A percentile compares a stretch with the other conserved stretches of the same genome.
These are phyloP conservation scores for Chaitophorus viminalis DNA, from an alignment of 2,888 invertebrate species.

Conservation along the genomic window DNA sequence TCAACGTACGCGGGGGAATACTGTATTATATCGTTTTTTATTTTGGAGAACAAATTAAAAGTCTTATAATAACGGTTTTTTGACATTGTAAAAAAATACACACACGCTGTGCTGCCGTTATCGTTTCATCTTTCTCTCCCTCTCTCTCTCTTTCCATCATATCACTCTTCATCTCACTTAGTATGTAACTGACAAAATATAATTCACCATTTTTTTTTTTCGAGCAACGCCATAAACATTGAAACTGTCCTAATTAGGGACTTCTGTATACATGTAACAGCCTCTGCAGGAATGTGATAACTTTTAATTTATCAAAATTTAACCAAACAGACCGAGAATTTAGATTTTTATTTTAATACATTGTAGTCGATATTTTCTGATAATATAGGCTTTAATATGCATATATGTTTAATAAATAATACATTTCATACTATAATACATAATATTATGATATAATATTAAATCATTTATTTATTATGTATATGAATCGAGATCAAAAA, in stretches of 20 bases:
- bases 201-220: conserved; percentile 39
- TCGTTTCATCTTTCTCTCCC: conserved; percentile 1
- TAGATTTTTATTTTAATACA: conserved; percentile 21
- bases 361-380: background rate
- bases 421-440: background rate
- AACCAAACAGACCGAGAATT: background rate
- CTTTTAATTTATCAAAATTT: background rate
- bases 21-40: background rate
- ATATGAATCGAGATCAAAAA: background rate
- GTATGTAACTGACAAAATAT: conserved; percentile 15
- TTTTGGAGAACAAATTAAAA: conserved; percentile 42
- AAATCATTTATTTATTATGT: too few relatives aligned
- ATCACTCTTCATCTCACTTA: background rate
- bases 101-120: background rate
- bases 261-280: background rate
- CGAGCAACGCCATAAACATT: conserved; percentile 4
- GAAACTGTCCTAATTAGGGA: conserved; percentile 11
- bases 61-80: conserved; percentile 36
- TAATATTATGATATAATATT: too few relatives aligned
- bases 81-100: conserved; percentile 15
- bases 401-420: background rate
- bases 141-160: background rate
- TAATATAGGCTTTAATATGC: background rate
- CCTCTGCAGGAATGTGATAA: conserved; percentile 30
- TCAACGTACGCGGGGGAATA: background rate